Evolutionary conservation across 2,797 vertebrate species (phyloP).

Genomic region (Phrynocephalus forsythii): DNA sequence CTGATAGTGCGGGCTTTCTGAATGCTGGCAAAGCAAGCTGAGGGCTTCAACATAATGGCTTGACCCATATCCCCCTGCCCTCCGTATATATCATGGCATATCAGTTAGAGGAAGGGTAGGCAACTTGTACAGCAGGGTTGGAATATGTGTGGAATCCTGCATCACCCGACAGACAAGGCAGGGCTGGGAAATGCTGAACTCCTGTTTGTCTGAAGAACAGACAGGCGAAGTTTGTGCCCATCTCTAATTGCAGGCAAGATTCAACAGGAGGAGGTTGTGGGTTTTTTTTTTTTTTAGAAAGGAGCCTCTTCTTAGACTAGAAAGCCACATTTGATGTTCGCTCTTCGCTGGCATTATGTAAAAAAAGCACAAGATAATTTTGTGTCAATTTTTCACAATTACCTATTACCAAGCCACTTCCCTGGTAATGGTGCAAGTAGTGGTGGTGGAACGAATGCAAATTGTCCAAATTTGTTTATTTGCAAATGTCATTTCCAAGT

Average conservation of each 20-base stretch:
- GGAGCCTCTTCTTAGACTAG: slow-evolving; percentile 47
- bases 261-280: slow-evolving; percentile 1
- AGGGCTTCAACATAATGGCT: too few species aligned
- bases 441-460: slow-evolving; percentile 57
- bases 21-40: too few species aligned
- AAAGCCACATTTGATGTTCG: slow-evolving; percentile 64
- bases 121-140: neutral
- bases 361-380: slow-evolving; percentile 54
- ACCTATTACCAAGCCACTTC: slow-evolving; percentile 66
- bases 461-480: slow-evolving; percentile 56
- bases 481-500: slow-evolving; percentile 55
- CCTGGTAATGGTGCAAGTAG: neutral
- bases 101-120: neutral
- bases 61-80: neutral
- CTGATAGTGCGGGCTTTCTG: too few species aligned
- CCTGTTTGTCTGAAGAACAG: too few species aligned
- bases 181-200: too few species aligned
- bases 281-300: slow-evolving; percentile 26
- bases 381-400: slow-evolving; percentile 62
- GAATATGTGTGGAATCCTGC: too few species aligned
- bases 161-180: too few species aligned
- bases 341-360: slow-evolving; percentile 58
- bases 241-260: neutral
- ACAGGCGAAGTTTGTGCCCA: too few species aligned
- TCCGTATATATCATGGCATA: neutral